These are phyloP conservation scores for Myanophis thanlyinensis DNA, from an alignment of 2,113 vertebrate genomes.

Conservation along the genomic window DNA sequence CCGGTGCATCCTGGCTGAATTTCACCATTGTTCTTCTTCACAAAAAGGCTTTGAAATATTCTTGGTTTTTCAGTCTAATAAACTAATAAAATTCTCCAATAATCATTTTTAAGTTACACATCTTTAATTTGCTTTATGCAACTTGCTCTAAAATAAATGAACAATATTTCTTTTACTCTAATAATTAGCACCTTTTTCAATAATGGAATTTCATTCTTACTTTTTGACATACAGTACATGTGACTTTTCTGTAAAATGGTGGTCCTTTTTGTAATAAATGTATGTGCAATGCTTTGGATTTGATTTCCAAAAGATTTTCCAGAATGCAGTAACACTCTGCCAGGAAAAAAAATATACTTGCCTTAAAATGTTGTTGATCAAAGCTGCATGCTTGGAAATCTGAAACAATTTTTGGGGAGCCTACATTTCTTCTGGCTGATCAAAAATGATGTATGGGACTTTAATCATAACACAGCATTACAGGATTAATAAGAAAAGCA, in stretches of 20 bases:
- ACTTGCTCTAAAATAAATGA: background rate
- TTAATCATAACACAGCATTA: background rate
- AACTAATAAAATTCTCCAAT: background rate
- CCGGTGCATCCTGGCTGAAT: too few relatives aligned
- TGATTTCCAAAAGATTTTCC: background rate
- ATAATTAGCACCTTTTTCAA: background rate
- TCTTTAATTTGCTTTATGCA: background rate
- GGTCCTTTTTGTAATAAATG: background rate
- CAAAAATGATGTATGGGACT: background rate
- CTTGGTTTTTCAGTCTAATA: background rate
- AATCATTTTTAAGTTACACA: background rate
- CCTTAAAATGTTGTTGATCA: background rate
- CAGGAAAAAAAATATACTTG: background rate
- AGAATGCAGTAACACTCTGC: background rate
- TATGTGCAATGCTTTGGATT: background rate
- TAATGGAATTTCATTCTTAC: background rate
- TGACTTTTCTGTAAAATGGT: background rate
- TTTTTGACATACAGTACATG: background rate
- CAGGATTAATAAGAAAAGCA: background rate
- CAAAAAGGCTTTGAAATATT: slow-evolving; percentile 35
- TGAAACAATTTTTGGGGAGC: background rate
- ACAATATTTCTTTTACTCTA: background rate
- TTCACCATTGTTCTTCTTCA: too few relatives aligned
- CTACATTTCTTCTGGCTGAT: background rate
- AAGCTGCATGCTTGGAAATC: background rate